Evolutionary conservation across 2,797 vertebrate species (phyloP), one percentile per base, ranked within the genome.

Genomic region (Catostomus latipinnis): DNA sequence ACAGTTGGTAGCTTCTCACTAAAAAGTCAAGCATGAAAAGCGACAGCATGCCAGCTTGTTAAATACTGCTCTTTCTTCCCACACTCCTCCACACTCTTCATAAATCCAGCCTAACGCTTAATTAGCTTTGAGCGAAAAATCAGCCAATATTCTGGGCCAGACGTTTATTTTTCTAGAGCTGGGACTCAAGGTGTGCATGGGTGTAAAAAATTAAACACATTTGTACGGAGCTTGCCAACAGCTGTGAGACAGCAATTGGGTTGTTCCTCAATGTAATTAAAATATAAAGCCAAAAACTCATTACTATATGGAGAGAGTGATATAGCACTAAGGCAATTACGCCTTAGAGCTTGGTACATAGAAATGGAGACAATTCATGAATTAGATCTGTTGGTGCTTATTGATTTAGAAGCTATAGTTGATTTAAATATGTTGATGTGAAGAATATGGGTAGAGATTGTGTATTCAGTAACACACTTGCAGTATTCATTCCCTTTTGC

Each of bases 211-310:
- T 69, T 5, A 82, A 74, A 49, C 52, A 45, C 43, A 11, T 82
- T 82, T 68, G 72, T 78, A 63, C 74, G 61, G 54, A 73, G 65
- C 43, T 67, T 74, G 76, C 63, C 76, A 74, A 53, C 81, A 82
- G 76, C 81, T 82, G 81, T 67, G 71, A 82, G 57, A 56, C 76
- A 63, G 66, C 63, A 82, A 73, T 70, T 74, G 81, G 57, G 66
- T 74, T 78, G 71, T 82, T 82, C 66, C 76, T 82, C 81, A 82
- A 61, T 66, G 58, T 78, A 79, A 82, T 82, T 82, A 82, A 74
- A 82, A 73, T 62, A 82, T 74, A 82, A 82, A 79, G 63, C 11
- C 66, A 56, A 78, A 74, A 74, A 16, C 76, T 56, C 81, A 78
- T 82, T 79, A 79, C 71, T 71, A 70, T 63, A 71, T 16, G 13